Evolutionary conservation across 2,888 invertebrate genomes (phyloP).

Genomic region (Helicoverpa assulta): DNA sequence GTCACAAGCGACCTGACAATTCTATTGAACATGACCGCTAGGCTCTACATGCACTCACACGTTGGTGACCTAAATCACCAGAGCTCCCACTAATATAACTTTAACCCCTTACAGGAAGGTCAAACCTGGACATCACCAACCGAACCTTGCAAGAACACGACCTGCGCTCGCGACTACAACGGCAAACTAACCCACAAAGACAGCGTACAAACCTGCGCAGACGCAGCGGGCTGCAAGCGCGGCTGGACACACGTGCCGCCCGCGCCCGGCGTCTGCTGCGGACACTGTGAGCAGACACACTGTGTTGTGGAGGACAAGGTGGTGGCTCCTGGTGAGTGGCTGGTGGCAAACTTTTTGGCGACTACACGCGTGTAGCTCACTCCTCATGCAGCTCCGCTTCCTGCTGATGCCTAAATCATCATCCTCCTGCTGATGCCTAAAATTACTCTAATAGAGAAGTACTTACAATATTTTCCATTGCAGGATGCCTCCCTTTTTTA

Average conservation of each 20-base stretch:
- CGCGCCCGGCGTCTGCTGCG: conserved; percentile 90
- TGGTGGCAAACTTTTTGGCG: neutral
- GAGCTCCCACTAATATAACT: too few species aligned
- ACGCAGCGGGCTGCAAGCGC: conserved; percentile 77
- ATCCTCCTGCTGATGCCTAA: too few species aligned
- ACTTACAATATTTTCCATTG: too few species aligned
- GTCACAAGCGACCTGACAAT: too few species aligned
- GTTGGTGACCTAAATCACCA: too few species aligned
- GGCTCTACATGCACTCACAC: too few species aligned
- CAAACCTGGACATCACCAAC: conserved; percentile 88
- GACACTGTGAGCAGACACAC: conserved; percentile 90
- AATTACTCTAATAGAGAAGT: too few species aligned
- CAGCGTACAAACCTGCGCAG: conserved; percentile 81
- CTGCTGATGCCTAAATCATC: too few species aligned
- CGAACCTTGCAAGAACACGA: conserved; percentile 89
- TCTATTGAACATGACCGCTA: too few species aligned
- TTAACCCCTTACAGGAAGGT: conserved; percentile 75
- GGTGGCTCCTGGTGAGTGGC: conserved; percentile 82
- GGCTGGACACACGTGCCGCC: conserved; percentile 90
- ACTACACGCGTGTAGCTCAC: too few species aligned
- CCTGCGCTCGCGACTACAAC: conserved; percentile 82
- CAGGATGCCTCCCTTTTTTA: too few species aligned
- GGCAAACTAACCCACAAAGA: conserved; percentile 82
- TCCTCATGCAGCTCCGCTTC: too few species aligned
- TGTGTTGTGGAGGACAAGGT: conserved; percentile 89